A percentile compares a stretch with the other conserved stretches of the same genome.
Conservation (phyloP, 2,888 invertebrate genomes). For the Drosophila austrosaltans region DNA sequence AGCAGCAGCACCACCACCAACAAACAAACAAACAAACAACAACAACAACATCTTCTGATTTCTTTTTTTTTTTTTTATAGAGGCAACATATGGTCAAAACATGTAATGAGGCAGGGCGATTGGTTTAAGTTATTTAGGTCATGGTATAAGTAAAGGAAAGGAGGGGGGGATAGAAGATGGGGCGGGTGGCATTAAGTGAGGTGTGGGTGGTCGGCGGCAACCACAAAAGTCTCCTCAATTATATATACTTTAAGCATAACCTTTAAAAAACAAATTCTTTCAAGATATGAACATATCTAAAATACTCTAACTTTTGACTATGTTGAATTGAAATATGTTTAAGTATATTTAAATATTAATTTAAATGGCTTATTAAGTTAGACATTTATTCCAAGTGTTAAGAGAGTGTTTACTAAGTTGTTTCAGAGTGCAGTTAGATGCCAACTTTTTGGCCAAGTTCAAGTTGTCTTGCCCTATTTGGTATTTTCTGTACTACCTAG, state of each 20-base stretch:
- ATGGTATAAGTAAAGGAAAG: neutral
- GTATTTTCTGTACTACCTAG: too few relatives aligned
- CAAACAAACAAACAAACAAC: neutral
- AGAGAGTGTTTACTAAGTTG: too few relatives aligned
- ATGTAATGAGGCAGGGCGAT: conserved; percentile 17
- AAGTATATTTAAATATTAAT: too few relatives aligned
- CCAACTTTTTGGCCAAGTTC: too few relatives aligned
- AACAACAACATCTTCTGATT: conserved; percentile 3
- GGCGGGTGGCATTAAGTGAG: neutral
- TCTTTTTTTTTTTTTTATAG: conserved; percentile 14
- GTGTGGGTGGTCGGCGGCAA: neutral
- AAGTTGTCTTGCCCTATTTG: too few relatives aligned
- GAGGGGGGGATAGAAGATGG: neutral
- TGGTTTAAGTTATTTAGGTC: conserved; percentile 13
- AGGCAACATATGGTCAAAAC: conserved; percentile 52
- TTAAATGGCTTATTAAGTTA: too few relatives aligned
- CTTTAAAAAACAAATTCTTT: neutral
- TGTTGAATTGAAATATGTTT: too few relatives aligned
- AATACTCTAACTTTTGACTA: neutral
- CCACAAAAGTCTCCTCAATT: neutral
- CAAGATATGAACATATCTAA: neutral
- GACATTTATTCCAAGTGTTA: too few relatives aligned
- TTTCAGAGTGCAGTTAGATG: too few relatives aligned
- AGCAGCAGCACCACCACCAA: neutral
- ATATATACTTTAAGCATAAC: conserved; percentile 8